These are phyloP conservation scores for Piscicola geometra DNA, from an alignment of 2,888 invertebrate species.

Conservation along the genomic window DNA sequence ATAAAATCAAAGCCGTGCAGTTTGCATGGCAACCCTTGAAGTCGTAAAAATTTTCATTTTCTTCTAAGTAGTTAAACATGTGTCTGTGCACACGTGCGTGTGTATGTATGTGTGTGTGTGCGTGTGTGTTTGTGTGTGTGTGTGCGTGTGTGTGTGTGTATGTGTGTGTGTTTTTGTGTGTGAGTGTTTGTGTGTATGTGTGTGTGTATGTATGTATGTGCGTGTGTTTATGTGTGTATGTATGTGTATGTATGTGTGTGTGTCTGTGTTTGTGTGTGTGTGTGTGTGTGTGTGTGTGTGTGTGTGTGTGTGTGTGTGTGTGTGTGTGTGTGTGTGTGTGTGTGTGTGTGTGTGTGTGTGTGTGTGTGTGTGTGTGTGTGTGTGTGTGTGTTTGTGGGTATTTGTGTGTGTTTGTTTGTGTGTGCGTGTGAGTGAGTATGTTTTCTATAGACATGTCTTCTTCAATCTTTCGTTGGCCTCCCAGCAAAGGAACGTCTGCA, in stretches of 20 bases:
- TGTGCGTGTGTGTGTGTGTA: conserved; percentile 5
- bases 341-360: conserved; percentile 11
- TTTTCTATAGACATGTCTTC: too few relatives aligned
- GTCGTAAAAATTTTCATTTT: too few relatives aligned
- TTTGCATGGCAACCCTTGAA: too few relatives aligned
- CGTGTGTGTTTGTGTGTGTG: not conserved
- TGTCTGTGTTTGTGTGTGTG: conserved; percentile 8
- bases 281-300: conserved; percentile 11
- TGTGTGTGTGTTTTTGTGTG: conserved; percentile 5
- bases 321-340: conserved; percentile 13
- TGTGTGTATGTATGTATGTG: not conserved
- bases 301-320: not conserved
- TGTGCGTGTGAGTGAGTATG: not conserved
- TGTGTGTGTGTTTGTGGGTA: not conserved
- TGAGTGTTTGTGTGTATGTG: not conserved
- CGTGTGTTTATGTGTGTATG: conserved; percentile 1
- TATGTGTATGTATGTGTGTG: conserved; percentile 20
- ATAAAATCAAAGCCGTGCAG: too few relatives aligned
- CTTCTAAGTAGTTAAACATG: too few relatives aligned
- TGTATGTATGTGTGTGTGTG: not conserved
- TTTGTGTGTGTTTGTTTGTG: not conserved
- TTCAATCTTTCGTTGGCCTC: too few relatives aligned
- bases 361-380: conserved; percentile 11
- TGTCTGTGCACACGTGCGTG: conserved; percentile 6
- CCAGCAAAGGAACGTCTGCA: too few relatives aligned